Conservation (phyloP, 2,797 vertebrate species). For the Parotocinclus haroldoi region DNA sequence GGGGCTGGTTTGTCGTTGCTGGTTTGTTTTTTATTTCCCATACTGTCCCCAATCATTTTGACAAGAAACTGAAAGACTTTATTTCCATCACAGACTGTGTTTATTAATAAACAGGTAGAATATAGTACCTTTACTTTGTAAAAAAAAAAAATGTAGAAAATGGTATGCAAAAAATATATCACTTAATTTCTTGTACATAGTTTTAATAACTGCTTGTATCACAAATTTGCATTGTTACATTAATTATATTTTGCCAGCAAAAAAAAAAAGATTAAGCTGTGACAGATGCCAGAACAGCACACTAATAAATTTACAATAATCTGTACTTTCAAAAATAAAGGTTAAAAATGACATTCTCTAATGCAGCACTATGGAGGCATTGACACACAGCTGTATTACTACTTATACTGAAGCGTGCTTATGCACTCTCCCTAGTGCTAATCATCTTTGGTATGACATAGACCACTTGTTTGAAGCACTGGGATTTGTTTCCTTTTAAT, state of each 20-base stretch:
- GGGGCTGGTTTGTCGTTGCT: no score
- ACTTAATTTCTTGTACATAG: constrained; percentile 71
- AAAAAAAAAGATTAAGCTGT: constrained; percentile 61
- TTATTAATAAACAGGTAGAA: constrained; percentile 81
- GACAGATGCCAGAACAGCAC: constrained; percentile 66
- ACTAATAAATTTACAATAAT: constrained; percentile 56
- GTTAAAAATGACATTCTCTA: constrained; percentile 72
- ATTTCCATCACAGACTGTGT: constrained; percentile 68
- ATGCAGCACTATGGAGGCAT: constrained; percentile 67
- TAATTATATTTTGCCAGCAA: constrained; percentile 83
- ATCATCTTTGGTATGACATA: constrained; percentile 74
- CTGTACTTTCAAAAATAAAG: constrained; percentile 47
- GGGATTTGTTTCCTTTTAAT: constrained; percentile 26
- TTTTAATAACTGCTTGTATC: constrained; percentile 72
- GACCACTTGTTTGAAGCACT: constrained; percentile 50
- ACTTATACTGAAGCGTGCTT: constrained; percentile 58
- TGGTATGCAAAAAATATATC: constrained; percentile 80
- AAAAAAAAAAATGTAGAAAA: constrained; percentile 75
- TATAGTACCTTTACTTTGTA: constrained; percentile 83
- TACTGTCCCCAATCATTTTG: background rate
- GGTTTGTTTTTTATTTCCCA: no score
- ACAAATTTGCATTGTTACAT: constrained; percentile 68
- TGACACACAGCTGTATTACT: constrained; percentile 60
- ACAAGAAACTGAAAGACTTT: constrained; percentile 38
- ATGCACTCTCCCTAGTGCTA: constrained; percentile 59